Conservation (phyloP, 1,140 invertebrate genomes). For the Rhyacophila brunnea region DNA sequence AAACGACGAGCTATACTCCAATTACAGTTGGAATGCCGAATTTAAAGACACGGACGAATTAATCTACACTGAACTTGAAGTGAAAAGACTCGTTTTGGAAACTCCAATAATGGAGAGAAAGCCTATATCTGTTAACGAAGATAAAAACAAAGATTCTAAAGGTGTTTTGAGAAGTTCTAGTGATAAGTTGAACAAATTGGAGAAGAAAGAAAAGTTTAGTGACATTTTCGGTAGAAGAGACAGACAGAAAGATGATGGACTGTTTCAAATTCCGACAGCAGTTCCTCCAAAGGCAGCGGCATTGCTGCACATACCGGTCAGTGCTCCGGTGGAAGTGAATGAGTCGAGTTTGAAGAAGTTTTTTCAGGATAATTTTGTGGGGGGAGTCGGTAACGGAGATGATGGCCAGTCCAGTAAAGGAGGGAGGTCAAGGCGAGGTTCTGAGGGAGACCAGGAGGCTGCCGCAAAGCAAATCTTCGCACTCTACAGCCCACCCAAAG, state of each 20-base stretch:
- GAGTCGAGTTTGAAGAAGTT: constrained; percentile 8
- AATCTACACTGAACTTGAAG: constrained; percentile 42
- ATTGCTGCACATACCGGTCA: constrained; percentile 53
- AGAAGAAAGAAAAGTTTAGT: constrained; percentile 47
- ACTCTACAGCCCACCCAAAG: constrained; percentile 29
- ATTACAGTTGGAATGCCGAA: constrained; percentile 45
- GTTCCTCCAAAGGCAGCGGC: constrained; percentile 60
- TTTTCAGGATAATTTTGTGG: constrained; percentile 12
- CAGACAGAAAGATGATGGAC: constrained; percentile 37
- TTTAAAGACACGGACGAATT: constrained; percentile 48
- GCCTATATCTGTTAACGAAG: constrained; percentile 30
- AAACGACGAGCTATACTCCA: constrained; percentile 37
- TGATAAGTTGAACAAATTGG: constrained; percentile 43
- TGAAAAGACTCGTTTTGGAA: constrained; percentile 42
- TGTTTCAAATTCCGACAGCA: constrained; percentile 45
- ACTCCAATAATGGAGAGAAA: constrained; percentile 52
- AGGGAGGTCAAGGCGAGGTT: constrained; percentile 22
- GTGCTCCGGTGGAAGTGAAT: constrained; percentile 1
- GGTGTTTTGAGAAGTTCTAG: constrained; percentile 45
- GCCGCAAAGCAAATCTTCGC: constrained; percentile 23
- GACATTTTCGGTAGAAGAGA: constrained; percentile 47
- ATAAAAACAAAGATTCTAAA: constrained; percentile 41
- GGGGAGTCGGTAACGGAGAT: constrained; percentile 3
- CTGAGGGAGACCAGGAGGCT: constrained; percentile 24
- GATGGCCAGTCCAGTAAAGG: background rate